Evolutionary conservation across 1,140 invertebrate genomes (phyloP).

Genomic region (Mycetomoellerius zeteki): DNA sequence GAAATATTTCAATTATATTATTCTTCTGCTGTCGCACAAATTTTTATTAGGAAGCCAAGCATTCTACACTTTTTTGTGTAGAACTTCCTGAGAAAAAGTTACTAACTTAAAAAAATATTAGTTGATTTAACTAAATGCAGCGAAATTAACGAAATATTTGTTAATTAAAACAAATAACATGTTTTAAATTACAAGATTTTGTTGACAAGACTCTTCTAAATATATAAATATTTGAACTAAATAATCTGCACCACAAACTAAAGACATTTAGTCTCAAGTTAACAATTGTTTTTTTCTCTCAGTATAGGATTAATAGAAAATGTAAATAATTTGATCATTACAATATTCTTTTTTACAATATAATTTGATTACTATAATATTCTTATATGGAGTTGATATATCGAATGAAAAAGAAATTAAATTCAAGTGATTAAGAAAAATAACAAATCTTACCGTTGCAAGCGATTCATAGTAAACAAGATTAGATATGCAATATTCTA

Average conservation of each 20-base stretch:
- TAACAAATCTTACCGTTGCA: neutral
- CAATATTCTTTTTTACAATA: neutral
- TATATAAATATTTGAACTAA: too few species aligned
- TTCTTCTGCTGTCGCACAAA: neutral
- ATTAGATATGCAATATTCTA: neutral
- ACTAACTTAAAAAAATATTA: too few species aligned
- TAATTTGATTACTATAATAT: neutral
- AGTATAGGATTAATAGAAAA: neutral
- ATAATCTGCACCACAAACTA: too few species aligned
- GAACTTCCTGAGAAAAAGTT: too few species aligned
- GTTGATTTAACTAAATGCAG: too few species aligned
- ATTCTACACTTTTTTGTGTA: too few species aligned
- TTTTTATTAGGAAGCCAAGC: neutral
- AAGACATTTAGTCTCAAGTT: too few species aligned
- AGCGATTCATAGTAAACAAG: neutral
- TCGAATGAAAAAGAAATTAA: neutral
- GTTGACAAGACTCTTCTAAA: too few species aligned
- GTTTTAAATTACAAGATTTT: too few species aligned
- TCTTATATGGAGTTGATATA: neutral
- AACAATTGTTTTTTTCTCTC: too few species aligned
- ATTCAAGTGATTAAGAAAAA: neutral
- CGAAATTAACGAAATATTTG: too few species aligned
- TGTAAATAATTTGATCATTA: neutral
- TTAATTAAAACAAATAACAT: too few species aligned
- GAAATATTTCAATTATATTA: neutral